phyloP scores from a whole-genome alignment of 1,140 invertebrate genomes.

The Sitophilus oryzae region DNA sequence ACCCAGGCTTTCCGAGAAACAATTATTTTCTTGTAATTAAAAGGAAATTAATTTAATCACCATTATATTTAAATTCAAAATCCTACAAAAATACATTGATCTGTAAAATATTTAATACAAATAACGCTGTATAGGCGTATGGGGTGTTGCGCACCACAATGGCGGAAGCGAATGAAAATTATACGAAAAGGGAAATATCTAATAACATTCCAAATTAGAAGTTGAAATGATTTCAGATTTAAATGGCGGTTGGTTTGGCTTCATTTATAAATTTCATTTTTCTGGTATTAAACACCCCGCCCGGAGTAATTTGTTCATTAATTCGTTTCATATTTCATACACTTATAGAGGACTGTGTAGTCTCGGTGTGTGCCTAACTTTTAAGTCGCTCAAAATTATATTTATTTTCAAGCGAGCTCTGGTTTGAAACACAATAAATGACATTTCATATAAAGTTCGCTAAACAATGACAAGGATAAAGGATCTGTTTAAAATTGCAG shows the following conservation, averaged over 20 bases:
- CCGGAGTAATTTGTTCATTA: constrained; percentile 21
- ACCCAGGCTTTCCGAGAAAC: no score
- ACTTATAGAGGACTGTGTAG: neutral
- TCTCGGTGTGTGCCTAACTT: neutral
- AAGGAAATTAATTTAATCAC: no score
- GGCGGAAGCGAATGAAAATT: neutral
- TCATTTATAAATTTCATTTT: constrained; percentile 28
- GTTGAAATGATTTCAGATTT: constrained; percentile 22
- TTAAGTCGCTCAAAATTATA: neutral
- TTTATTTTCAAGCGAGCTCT: neutral
- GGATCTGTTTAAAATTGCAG: no score
- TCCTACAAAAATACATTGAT: no score
- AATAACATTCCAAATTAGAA: constrained; percentile 24
- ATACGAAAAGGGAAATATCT: constrained; percentile 8
- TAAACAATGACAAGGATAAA: no score
- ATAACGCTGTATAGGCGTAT: no score
- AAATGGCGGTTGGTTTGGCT: constrained; percentile 21
- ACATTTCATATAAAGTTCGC: no score
- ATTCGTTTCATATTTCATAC: constrained; percentile 15
- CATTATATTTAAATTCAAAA: no score
- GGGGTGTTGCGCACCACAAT: no score
- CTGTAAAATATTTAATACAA: no score
- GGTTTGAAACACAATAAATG: no score
- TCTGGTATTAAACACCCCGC: constrained; percentile 18
- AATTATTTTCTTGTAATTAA: no score